Base-by-base conservation (phyloP, 2,888 invertebrate genomes). In the Xestia xanthographa region DNA sequence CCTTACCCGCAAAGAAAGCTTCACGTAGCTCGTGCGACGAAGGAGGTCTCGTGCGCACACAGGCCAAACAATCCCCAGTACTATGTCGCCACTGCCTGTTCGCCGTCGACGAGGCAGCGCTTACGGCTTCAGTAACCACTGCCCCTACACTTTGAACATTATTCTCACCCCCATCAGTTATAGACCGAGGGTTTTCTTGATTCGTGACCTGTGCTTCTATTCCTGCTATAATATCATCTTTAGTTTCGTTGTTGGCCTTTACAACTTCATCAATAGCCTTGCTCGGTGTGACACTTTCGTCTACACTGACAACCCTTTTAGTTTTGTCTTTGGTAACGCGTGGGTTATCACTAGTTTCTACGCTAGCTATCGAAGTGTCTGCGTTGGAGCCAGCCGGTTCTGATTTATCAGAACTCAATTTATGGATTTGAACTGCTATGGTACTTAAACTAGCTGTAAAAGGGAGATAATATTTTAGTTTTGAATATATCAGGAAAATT, bases 11-110 rank as follows among this genome's bases (percentile, higher is more conserved):
- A 86, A 97, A 96, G 88, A 96, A 97, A 0, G 96, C 96, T 83
- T 96, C 96, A 3, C 97, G 92, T 68, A 96, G 87, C 83, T 97
- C 95, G 68, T 96, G 95, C 14, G 95, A 93, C 3, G 95, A 95
- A 0, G 94, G 95, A 71, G 96, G 96, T 4, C 95, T 86, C 0
- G 95, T 94, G 11, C 94, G 92, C 5, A 94, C 95, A 77, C 96
- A 97, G 12, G 94, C 95, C 73, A 97, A 80, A 63, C 97, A 97
- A 58, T 94, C 94, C 8, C 90, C 90, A 2, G 92, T 82, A 26
- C 91, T 89, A 79, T 96, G 97, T 22, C 92, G 88, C 94, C 96
- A 95, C 66, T 88, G 88, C 2, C 48, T 87, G 11, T 34, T 72
- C 6, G 66, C 22, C 0, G 80, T 22, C 11, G 72, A 38, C 48